A percentile compares a stretch with the other conserved stretches of the same genome.
Evolutionary conservation across 30 jellyfish, hydroid and myxozoan species (phyloP).

Genomic region (Haliclystus octoradiatus): DNA sequence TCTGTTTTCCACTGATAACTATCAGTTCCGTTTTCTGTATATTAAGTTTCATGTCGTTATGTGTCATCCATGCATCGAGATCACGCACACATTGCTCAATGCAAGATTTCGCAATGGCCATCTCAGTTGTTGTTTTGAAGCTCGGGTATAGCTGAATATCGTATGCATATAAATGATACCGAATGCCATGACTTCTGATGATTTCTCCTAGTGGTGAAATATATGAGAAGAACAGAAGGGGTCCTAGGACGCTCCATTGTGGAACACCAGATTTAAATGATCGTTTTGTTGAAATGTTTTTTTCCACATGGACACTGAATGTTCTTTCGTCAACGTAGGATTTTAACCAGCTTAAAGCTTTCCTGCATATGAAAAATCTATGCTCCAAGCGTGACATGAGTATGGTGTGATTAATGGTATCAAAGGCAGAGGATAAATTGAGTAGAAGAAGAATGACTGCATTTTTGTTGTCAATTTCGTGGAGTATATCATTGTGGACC

Average conservation of each 20-base stretch:
- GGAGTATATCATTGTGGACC: too few species aligned
- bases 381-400: conserved; percentile 25
- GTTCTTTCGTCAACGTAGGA: too few species aligned
- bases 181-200: conserved; percentile 34
- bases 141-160: conserved; percentile 28
- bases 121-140: conserved; percentile 25
- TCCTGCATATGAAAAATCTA: conserved; percentile 20
- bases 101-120: too few species aligned
- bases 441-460: conserved; percentile 32
- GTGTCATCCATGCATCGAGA: too few species aligned
- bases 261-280: conserved; percentile 13
- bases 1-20: too few species aligned
- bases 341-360: too few species aligned
- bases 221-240: conserved; percentile 20
- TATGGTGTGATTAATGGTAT: conserved; percentile 30
- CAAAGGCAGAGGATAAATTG: conserved; percentile 48
- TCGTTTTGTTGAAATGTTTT: not conserved
- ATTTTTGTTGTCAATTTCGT: conserved; percentile 38
- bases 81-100: too few species aligned
- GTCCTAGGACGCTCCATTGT: conserved; percentile 22
- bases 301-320: not conserved
- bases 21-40: too few species aligned
- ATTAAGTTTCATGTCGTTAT: too few species aligned
- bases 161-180: conserved; percentile 33
- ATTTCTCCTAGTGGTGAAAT: too few species aligned